A percentile compares a stretch with the other conserved stretches of the same genome.
These are phyloP conservation scores for Ailurus styani DNA, from an alignment of 2,113 vertebrate genomes.

Conservation along the genomic window DNA sequence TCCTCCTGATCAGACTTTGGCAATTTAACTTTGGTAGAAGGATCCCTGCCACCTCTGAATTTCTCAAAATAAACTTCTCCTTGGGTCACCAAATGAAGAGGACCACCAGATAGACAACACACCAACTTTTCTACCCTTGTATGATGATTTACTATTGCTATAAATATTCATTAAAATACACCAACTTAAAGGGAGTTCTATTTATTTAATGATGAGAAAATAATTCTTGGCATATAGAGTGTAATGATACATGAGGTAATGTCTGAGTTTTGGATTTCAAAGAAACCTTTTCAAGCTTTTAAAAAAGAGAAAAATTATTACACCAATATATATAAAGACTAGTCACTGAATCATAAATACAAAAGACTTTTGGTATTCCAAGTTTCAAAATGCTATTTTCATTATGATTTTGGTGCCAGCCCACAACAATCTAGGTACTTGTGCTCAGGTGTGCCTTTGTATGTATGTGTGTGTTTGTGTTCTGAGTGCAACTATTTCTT, in stretches of 20 bases:
- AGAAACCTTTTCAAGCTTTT: not conserved
- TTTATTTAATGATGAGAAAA: not conserved
- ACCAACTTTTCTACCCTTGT: fast-evolving
- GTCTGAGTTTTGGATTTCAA: not conserved
- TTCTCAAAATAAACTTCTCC: constrained; percentile 5
- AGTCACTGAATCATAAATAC: not conserved
- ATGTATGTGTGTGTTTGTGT: not conserved
- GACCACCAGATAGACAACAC: too few relatives aligned
- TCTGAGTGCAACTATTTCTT: not conserved
- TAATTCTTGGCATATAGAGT: not conserved
- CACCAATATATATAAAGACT: not conserved
- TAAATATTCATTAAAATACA: not conserved
- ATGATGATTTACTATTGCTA: not conserved
- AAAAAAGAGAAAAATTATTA: not conserved
- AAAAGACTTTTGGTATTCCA: not conserved
- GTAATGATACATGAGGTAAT: not conserved
- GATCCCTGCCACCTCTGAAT: constrained; percentile 51
- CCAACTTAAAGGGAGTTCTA: not conserved
- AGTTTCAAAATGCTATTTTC: not conserved
- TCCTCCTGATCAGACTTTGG: constrained; percentile 59
- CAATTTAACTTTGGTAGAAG: constrained; percentile 59
- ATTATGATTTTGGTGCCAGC: not conserved
- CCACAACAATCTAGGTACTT: not conserved
- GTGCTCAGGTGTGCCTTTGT: not conserved
- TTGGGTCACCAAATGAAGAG: not conserved